Conservation (phyloP, 37 sponge, comb jelly and placozoan species). For the Corticium candelabrum region DNA sequence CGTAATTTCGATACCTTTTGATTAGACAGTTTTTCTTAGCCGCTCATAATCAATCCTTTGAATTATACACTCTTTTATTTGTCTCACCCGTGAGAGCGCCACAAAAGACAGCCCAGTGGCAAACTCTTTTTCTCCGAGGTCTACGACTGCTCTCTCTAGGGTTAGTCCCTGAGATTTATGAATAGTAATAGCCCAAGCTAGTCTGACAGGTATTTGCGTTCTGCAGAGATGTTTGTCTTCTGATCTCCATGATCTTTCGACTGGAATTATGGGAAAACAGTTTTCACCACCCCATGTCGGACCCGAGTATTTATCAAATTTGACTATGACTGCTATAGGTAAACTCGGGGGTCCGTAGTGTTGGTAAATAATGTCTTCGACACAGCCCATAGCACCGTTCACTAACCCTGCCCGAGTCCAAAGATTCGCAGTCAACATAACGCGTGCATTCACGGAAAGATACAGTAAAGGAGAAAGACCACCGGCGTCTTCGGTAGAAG, state of each 20-base stretch:
- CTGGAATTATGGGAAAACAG: constrained; percentile 25
- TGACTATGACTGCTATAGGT: constrained; percentile 25
- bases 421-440: constrained; percentile 30
- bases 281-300: constrained; percentile 26
- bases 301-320: constrained; percentile 33
- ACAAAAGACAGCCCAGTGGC: constrained; percentile 32
- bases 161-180: constrained; percentile 42
- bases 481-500: constrained; percentile 36
- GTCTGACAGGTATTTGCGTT: constrained; percentile 22
- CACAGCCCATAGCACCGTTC: constrained; percentile 29
- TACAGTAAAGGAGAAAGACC: constrained; percentile 29
- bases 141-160: constrained; percentile 21
- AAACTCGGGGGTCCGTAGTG: constrained; percentile 31
- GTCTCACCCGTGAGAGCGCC: constrained; percentile 26
- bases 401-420: constrained; percentile 30
- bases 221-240: neutral
- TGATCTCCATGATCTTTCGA: constrained; percentile 15
- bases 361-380: constrained; percentile 21
- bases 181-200: constrained; percentile 34
- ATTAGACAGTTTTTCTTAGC: constrained; percentile 6
- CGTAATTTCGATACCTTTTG: too few species aligned
- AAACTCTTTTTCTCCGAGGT: constrained; percentile 30
- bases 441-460: constrained; percentile 13
- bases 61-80: neutral
- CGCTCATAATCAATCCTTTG: constrained; percentile 18